Base-by-base conservation (phyloP, 2,888 invertebrate species). In the Nephrocerus scutellatus region DNA sequence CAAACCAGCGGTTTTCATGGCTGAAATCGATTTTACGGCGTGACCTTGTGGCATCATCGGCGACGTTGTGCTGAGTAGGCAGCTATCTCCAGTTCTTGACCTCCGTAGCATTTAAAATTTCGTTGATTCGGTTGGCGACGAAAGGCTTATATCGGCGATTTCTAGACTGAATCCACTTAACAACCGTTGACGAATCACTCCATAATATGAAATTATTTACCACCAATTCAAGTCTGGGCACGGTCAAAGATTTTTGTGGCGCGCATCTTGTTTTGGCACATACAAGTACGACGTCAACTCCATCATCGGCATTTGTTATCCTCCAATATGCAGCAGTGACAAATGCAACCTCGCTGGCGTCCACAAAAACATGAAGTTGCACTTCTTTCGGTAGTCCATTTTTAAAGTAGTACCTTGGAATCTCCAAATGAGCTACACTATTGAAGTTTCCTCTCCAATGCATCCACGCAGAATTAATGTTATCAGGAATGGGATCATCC, bases 81-180 rank as follows among this genome's bases (percentile, higher is more conserved):
- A 36, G 12, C 41, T 49, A 53, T 23, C 40, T 40, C 45, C 51
- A 53, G 5, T 48, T 10, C 8, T 7, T 39, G 16, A 38, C 16
- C 10, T 40, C 12, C n/a, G 35, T 24, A 6, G 6, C 15, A 9
- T 10, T 14, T 10, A 32, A 5, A 13, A 21, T 32, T 32, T 32
- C 21, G 19, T 21, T n/a, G 10, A 32, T 6, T 13, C 32, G 10
- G 23, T 13, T 14, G 10, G 32, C 32, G 9, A 32, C 21, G n/a
- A 19, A 32, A 6, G 20, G 32, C 18, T 19, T 30, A 22, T 29
- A n/a, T n/a, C n/a, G n/a, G n/a, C n/a, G n/a, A n/a, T n/a, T n/a
- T n/a, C n/a, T n/a, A n/a, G n/a, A n/a, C n/a, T n/a, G n/a, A n/a
- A n/a, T n/a, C n/a, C n/a, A n/a, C n/a, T n/a, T n/a, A n/a, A n/a